Evolutionary conservation across 2,888 invertebrate genomes (phyloP), one percentile per base, ranked within the genome.

Genomic region (Trichogramma dendrolimi): DNA sequence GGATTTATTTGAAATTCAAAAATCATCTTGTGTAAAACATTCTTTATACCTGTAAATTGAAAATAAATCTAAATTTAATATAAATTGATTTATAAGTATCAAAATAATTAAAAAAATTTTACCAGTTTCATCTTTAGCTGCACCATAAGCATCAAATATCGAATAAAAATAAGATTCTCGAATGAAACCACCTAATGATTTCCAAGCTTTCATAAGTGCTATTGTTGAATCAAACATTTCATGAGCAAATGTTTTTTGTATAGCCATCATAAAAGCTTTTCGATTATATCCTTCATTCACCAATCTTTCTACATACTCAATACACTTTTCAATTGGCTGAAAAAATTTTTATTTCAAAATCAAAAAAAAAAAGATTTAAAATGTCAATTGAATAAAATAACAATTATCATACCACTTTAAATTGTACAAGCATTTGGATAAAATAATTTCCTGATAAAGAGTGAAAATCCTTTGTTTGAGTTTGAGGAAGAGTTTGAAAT

Each of bases 121-220:
- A 59, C 59, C 53, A 38, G 52, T 8, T 4, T 11, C 39, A 42
- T 48, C 47, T 4, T 42, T 41, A 42, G 39, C 5, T 42, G 41
- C 42, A 6, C 59, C 53, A 54, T 48, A 48, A 53, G 47, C 48
- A 48, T 53, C 42, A 4, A 59, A 27, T 7, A 59, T 59, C 1
- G 53, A 48, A 59, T 53, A 59, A 42, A 59, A 59, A 59, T 59
- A 59, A 38, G 41, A 5, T 41, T 51, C 53, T 48, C 8, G 47
- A 27, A 59, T 27, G 10, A n/a, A 5, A n/a, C 59, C 59, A 41
- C 53, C 59, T 27, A 53, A 48, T 14, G 52, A 47, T 40, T 59
- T 53, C 59, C 59, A 59, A 48, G 59, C 53, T 10, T 53, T 59
- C 59, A 59, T 53, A 1, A 59, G 10, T 41, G 8, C 38, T 6